Evolutionary conservation across 2,113 vertebrate species (phyloP).

Genomic region (Hemicordylus capensis): DNA sequence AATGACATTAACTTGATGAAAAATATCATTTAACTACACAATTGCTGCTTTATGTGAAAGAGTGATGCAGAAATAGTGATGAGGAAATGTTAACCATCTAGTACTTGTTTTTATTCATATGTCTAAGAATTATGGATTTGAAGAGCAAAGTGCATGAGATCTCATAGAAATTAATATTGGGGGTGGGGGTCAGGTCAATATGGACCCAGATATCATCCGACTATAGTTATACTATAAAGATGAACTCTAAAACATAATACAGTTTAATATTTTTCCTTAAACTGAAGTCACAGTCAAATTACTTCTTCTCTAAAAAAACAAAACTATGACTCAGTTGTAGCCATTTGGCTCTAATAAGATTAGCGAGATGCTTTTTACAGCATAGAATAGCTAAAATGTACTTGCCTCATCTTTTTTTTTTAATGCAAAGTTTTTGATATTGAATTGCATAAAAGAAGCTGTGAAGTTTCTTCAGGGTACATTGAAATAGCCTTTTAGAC

Average conservation of each 20-base stretch:
- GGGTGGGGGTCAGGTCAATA: no score
- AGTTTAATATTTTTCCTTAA: background rate
- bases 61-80: background rate
- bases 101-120: background rate
- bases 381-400: background rate
- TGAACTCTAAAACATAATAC: background rate
- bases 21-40: background rate
- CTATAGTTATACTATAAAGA: background rate
- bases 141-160: background rate
- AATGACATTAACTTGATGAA: background rate
- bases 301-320: no score
- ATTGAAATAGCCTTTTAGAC: constrained; percentile 41
- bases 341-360: background rate
- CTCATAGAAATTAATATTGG: background rate
- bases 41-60: background rate
- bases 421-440: constrained; percentile 31
- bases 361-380: background rate
- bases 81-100: background rate
- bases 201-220: background rate
- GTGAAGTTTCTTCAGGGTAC: constrained; percentile 27
- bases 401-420: rapidly evolving
- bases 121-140: background rate
- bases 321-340: no score
- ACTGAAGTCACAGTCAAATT: background rate
- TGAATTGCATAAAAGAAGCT: background rate